Percentiles rank a stretch among this genome's conserved stretches.
These are phyloP conservation scores for Notiomystis cincta DNA, from an alignment of 2,113 vertebrate species.

Conservation along the genomic window DNA sequence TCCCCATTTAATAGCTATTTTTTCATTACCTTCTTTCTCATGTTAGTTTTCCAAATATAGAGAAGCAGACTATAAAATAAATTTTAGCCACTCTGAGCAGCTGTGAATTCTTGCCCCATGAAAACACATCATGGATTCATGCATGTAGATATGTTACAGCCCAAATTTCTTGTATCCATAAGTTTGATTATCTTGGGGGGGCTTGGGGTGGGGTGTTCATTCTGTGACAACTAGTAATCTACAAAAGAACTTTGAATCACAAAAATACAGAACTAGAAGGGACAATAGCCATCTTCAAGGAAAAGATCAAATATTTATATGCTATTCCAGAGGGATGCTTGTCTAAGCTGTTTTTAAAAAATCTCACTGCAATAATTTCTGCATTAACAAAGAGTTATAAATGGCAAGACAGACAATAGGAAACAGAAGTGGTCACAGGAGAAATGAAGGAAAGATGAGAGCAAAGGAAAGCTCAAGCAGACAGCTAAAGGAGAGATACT, in stretches of 20 bases:
- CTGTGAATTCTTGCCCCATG: neutral
- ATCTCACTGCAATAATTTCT: neutral
- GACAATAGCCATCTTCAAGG: neutral
- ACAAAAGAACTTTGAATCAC: neutral
- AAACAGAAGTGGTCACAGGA: neutral
- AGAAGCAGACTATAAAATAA: neutral
- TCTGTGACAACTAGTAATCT: neutral
- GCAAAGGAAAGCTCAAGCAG: neutral
- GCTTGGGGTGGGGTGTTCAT: neutral
- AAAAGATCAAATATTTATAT: constrained; percentile 17
- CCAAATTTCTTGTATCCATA: rapidly evolving
- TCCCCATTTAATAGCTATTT: neutral
- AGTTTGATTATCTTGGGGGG: neutral
- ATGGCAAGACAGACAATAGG: neutral
- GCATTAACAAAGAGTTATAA: neutral
- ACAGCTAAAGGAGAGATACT: neutral
- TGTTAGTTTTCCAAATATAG: neutral
- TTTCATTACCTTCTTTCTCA: neutral
- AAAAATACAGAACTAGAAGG: neutral
- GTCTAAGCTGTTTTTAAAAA: neutral
- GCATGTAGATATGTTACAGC: neutral
- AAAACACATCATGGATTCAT: neutral
- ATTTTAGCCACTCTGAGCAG: neutral
- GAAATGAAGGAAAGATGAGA: neutral
- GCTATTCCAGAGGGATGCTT: neutral